Evolutionary conservation across 1,140 invertebrate genomes (phyloP).

Genomic region (Drosophila biarmipes): DNA sequence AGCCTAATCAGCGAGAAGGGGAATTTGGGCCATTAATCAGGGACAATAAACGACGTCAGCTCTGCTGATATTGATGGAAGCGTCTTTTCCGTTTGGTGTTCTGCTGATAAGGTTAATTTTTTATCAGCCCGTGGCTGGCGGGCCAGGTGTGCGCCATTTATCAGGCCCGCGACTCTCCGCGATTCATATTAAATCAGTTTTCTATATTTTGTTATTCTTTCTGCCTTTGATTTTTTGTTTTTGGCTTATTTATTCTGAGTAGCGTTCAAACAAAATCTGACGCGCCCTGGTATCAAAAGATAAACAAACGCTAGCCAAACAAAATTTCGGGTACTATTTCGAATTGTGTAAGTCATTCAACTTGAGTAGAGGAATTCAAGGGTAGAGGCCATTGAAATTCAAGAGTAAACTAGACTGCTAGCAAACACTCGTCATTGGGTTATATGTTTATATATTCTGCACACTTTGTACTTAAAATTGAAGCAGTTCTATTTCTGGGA

Average conservation of each 20-base stretch:
- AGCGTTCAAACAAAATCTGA: conserved; percentile 32
- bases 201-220: conserved; percentile 7
- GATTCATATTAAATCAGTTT: conserved; percentile 20
- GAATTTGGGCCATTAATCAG: conserved; percentile 47
- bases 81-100: conserved; percentile 24
- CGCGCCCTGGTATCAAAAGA: conserved; percentile 31
- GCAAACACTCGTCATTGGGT: not conserved
- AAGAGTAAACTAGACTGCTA: conserved; percentile 6
- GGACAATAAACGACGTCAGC: conserved; percentile 47
- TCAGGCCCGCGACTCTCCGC: conserved; percentile 24
- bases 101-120: conserved; percentile 50
- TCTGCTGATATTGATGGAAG: conserved; percentile 51
- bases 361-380: conserved; percentile 38
- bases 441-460: not conserved
- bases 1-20: conserved; percentile 25
- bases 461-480: not conserved
- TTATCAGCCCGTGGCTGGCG: conserved; percentile 47
- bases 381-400: conserved; percentile 30
- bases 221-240: conserved; percentile 26
- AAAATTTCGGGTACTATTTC: conserved; percentile 13
- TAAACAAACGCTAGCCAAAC: conserved; percentile 38
- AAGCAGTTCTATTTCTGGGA: not conserved
- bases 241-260: conserved; percentile 29
- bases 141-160: conserved; percentile 69
- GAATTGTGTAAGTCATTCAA: conserved; percentile 52